Evolutionary conservation across 2,797 vertebrate genomes (phyloP), one percentile per base, ranked within the genome.

Genomic region (Lithobates sylvaticus): DNA sequence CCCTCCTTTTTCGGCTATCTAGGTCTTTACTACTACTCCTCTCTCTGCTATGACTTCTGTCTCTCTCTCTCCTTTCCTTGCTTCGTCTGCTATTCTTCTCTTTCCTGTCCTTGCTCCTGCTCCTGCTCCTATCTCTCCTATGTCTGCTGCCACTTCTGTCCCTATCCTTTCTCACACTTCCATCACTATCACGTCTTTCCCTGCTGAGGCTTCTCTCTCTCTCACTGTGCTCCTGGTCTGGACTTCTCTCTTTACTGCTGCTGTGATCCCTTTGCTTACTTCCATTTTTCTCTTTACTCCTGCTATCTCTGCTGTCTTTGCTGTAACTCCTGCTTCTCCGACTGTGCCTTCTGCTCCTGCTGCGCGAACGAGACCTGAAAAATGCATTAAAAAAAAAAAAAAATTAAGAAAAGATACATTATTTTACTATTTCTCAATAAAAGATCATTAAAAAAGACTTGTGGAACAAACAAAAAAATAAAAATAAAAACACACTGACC

Each of bases 341-440:
- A 67, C 93, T 96, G 85, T 95, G 96, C 86, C 92, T 89, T 89
- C 96, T 97, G 88, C 92, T 89, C 83, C 93, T 93, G 88, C 95
- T 96, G 92, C 95, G 70, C 5, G 81, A 83, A 21, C 34, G 81
- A 47, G 86, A 87, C 36, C 86, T 32, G 58, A 4, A 76, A 54
- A 18, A 18, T 3, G 13, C 47, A 50, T 0, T 12, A 50, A 50
- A 39, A 12, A 82, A 72, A 34, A 50, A 77, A 64, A 83, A 76
- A 61, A 68, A 27, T 50, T 4, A 4, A 34, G 36, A 65, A 26
- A 64, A 12, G 6, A 64, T 5, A 50, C 15, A 50, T 1, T 3
- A 18, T 47, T 47, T 47, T 47, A 15, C 44, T 1, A 54, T 5
- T 4, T 54, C 15, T 18, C 50, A 54, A 18, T 18, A 13, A 16